phyloP scores from a whole-genome alignment of 2,797 vertebrate species.

The Neosilurus mollespiculum region DNA sequence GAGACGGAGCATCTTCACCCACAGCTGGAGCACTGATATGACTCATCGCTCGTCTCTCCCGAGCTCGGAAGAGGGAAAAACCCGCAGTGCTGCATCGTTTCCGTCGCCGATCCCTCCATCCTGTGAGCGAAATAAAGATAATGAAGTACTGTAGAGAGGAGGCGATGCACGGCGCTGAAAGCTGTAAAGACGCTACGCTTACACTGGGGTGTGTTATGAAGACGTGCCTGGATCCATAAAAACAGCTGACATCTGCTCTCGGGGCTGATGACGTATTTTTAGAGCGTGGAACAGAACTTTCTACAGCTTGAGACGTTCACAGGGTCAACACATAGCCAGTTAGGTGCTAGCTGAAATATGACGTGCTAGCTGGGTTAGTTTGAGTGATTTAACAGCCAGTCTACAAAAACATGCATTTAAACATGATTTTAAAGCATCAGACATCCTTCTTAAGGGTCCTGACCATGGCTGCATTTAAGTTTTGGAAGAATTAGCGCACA shows the following conservation, averaged over 20 bases:
- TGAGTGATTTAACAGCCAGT: not conserved
- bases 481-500: not conserved
- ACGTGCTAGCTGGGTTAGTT: not conserved
- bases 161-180: not conserved
- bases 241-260: conserved; percentile 17
- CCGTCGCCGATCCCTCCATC: not conserved
- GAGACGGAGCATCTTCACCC: conserved; percentile 28
- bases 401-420: not conserved
- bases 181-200: not conserved
- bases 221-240: not conserved
- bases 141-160: not conserved
- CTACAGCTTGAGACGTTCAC: not conserved
- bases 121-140: not conserved
- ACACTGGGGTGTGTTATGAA: conserved; percentile 5
- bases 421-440: not conserved
- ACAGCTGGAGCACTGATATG: conserved; percentile 33
- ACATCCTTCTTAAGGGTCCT: not conserved
- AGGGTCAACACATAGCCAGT: not conserved
- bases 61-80: not conserved
- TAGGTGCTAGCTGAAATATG: not conserved
- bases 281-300: not conserved
- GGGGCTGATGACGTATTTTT: conserved; percentile 12
- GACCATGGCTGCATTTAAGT: not conserved
- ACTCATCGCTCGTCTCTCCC: conserved; percentile 32
- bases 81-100: too few relatives aligned